Evolutionary conservation across 2,888 invertebrate genomes (phyloP).

Genomic region (Junonia oenone): DNA sequence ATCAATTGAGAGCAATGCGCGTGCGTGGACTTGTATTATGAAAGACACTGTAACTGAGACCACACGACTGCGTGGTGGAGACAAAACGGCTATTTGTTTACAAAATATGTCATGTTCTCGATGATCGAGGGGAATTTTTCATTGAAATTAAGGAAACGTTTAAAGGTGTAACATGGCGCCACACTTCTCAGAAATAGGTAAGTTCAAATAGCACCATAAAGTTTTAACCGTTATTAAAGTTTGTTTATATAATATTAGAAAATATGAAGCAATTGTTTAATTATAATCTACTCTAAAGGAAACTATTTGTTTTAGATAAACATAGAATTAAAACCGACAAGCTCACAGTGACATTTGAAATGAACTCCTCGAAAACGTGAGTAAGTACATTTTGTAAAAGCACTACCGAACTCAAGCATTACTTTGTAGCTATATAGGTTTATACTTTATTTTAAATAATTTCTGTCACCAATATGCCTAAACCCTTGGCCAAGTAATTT

Average conservation of each 20-base stretch:
- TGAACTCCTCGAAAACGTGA: conserved; percentile 64
- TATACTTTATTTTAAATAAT: too few species aligned
- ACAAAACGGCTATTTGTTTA: conserved; percentile 38
- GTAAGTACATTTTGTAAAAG: conserved; percentile 69
- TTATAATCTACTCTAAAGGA: neutral
- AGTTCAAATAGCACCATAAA: neutral
- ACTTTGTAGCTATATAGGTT: neutral
- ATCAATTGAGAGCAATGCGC: conserved; percentile 67
- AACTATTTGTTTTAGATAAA: conserved; percentile 41
- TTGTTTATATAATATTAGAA: neutral
- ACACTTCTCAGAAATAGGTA: neutral
- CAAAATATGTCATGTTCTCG: conserved; percentile 22
- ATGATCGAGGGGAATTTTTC: neutral
- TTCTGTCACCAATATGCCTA: too few species aligned
- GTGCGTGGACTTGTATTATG: conserved; percentile 67
- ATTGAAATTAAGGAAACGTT: neutral
- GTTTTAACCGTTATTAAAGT: neutral
- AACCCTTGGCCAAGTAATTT: too few species aligned
- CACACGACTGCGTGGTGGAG: conserved; percentile 39
- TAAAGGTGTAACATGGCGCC: conserved; percentile 2
- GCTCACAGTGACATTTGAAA: conserved; percentile 45
- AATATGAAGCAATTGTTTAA: neutral
- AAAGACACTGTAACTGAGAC: conserved; percentile 52
- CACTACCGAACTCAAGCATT: neutral
- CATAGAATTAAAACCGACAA: conserved; percentile 35